Evolutionary conservation across 2,113 vertebrate genomes (phyloP), one percentile per base, ranked within the genome.

Genomic region (Hyperopisus bebe): DNA sequence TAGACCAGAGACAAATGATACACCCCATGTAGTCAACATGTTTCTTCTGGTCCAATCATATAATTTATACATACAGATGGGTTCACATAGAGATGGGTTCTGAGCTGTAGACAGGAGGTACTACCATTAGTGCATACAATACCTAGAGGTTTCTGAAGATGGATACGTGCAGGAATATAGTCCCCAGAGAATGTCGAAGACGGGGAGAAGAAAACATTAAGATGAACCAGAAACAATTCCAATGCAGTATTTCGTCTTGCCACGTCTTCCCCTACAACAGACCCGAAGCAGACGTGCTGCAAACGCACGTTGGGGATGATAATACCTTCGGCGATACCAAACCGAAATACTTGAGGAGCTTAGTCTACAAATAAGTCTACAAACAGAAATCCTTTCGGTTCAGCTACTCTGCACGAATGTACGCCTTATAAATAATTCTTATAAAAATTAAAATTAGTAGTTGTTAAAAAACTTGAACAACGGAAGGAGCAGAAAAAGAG

Each of bases 301-400:
- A n/a, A 35, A 15, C 27, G 27, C 70, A 80, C 21, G 88, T n/a
- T 42, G 48, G 6, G 5, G 88, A 80, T 39, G 44, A 89, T 89
- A 80, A 89, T 89, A 89, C 66, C 15, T 80, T 47, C 27, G 88
- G 62, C 88, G 47, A 53, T 80, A 89, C 88, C 88, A 89, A 77
- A 15, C 47, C 24, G 7, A 35, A 21, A 21, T 15, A 44, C 27
- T 24, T 46, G 24, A 27, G 51, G 39, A 24, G n/a, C 7, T 58
- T 31, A 21, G 15, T n/a, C n/a, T n/a, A n/a, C n/a, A n/a, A n/a
- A n/a, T n/a, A 51, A 17, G 19, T 66, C 3, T 42, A 80, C n/a
- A 35, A 51, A 51, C 24, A 80, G 27, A 84, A 46, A 47, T 84
- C 39, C 19, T n/a, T 11, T 47, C 44, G 8, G 5, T 84, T 84